Conservation (phyloP, 2,888 invertebrate genomes). For the Caenorhabditis macrosperma region DNA sequence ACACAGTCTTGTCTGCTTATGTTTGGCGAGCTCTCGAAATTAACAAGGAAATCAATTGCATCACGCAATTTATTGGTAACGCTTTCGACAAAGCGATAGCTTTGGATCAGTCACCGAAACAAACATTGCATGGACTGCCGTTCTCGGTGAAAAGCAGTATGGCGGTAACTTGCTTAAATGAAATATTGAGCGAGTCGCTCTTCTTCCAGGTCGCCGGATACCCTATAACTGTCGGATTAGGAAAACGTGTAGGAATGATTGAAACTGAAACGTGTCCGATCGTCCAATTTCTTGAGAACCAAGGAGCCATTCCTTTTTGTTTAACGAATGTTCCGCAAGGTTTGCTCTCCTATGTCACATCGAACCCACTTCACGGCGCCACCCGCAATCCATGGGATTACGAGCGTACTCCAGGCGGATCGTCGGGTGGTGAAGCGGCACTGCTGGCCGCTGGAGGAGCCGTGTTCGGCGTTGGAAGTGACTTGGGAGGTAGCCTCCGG, state of each 20-base stretch:
- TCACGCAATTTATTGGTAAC: constrained; percentile 71
- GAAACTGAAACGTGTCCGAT: background rate
- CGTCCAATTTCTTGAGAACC: constrained; percentile 33
- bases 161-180: constrained; percentile 45
- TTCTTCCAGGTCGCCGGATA: constrained; percentile 73
- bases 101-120: constrained; percentile 70
- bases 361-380: constrained; percentile 81
- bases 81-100: constrained; percentile 68
- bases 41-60: constrained; percentile 73
- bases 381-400: constrained; percentile 81
- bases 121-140: constrained; percentile 77
- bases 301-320: constrained; percentile 81
- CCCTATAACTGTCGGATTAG: constrained; percentile 80
- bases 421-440: constrained; percentile 82
- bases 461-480: constrained; percentile 81
- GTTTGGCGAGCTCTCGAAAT: constrained; percentile 71
- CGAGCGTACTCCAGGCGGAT: constrained; percentile 81
- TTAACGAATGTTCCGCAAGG: constrained; percentile 81
- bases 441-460: constrained; percentile 81
- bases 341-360: constrained; percentile 73
- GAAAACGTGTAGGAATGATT: constrained; percentile 75
- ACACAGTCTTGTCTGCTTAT: constrained; percentile 72
- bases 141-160: constrained; percentile 79
- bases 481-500: constrained; percentile 82
- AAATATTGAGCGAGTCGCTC: too few species aligned